Evolutionary conservation across 2,113 vertebrate species (phyloP), one percentile per base, ranked within the genome.

Genomic region (Ceratotherium simum): DNA sequence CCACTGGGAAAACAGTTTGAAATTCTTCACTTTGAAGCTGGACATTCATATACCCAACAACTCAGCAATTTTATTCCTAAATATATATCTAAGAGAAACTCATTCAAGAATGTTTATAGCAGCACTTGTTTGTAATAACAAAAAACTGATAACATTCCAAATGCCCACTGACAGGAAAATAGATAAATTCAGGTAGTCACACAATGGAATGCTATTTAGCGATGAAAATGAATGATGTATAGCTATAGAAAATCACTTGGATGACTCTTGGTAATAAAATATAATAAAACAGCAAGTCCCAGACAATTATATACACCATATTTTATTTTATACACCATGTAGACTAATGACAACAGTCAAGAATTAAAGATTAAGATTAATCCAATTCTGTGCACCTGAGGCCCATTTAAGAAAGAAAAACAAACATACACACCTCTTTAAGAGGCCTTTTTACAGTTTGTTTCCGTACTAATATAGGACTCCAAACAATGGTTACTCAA

Each of bases 291-390:
- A 83, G 17, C 23, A 87, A 58, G 56, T 87, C n/a, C 60, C 60
- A 75, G 23, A 91, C 90, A 36, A 51, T 29, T 78, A 86, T 2
- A 73, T 39, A 62, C 3, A 46, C 51, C 11, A 31, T 46, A 81
- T 73, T 87, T 86, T 90, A 92, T 64, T 92, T 73, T 85, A 90
- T 10, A 90, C 4, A 48, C 5, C 56, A 54, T 48, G 10, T 21
- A 65, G 70, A 91, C 69, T 46, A 70, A 91, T 81, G 33, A 93
- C 27, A 84, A 78, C 7, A n/a, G 10, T 42, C 83, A 92, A 36
- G 27, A 90, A 82, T n/a, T 73, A 42, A 92, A 94, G 62, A 91
- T 65, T 84, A 94, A 96, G 69, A 54, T 60, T 78, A 91, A 88
- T 96, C 16, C 29, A 81, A 82, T 86, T 91, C 60, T 54, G 6